Base-by-base conservation (phyloP, 2,113 vertebrate genomes). In the Delphinus delphis region DNA sequence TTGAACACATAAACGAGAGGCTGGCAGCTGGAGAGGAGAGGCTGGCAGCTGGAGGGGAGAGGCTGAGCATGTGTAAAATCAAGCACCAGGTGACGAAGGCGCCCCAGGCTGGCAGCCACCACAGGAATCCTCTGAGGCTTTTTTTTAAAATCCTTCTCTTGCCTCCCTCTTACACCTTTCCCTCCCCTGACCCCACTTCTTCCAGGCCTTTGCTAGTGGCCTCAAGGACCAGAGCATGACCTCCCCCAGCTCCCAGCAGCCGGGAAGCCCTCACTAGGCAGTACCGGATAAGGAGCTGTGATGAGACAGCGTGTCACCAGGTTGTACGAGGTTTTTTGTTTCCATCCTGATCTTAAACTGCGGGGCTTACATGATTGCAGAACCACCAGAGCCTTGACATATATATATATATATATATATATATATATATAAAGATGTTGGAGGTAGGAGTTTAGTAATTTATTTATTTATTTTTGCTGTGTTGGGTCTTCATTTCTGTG, bases 311-410 rank as follows among this genome's bases (percentile, higher is more conserved):
- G 0, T 12, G 26, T 18, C 28, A 4, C 3, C 5, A 4, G 8
- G 58, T 18, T 8, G 3, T 1, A 6, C 2, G 0, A 8, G 36
- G 8, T 13, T 8, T 88, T 62, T 73, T 10, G 0, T 33, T 26
- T 47, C 38, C 53, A 62, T 25, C 84, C 83, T 89, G 28, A 68
- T 26, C 28, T 28, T 28, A 41, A 9, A 44, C 0, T 14, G 9
- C 0, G 0, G 21, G 44, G 26, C 15, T 76, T 3, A 12, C 0
- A 0, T 33, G 9, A 12, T 0, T 26, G 11, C 41, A 36, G 31
- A 58, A 36, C 2, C 10, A 50, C 2, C 17, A 53, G 53, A 47
- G 58, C 28, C 85, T 47, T 21, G 12, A 53, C 31, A 33, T 87
- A 15, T 0, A 9, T 2, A 44, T 44, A 44, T 44, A 41, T 41